A percentile compares a stretch with the other conserved stretches of the same genome.
phyloP scores from a whole-genome alignment of 2,888 invertebrate species.

The Archips crataeganus region DNA sequence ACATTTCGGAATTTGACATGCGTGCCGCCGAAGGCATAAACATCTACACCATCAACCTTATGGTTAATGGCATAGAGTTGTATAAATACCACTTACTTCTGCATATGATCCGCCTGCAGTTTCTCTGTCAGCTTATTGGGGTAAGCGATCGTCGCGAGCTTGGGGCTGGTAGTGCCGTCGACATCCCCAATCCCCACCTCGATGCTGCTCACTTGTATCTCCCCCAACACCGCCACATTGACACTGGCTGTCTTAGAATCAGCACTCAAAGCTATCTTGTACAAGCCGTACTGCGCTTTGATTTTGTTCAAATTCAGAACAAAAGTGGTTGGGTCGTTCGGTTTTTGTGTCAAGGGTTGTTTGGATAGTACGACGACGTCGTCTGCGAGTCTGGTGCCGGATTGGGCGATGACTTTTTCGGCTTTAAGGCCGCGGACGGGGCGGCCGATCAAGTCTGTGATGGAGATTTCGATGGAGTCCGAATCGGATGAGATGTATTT shows the following conservation, averaged over 20 bases:
- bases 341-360: constrained; percentile 83
- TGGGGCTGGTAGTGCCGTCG: constrained; percentile 94
- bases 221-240: constrained; percentile 90
- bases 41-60: neutral
- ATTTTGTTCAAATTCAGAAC: constrained; percentile 91
- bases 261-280: constrained; percentile 92
- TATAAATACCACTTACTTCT: constrained; percentile 85
- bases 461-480: constrained; percentile 89
- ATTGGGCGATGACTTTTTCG: constrained; percentile 90
- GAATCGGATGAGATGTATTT: constrained; percentile 91
- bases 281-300: constrained; percentile 94
- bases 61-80: too few species aligned
- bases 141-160: constrained; percentile 89
- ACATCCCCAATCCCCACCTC: constrained; percentile 96
- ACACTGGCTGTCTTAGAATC: constrained; percentile 87
- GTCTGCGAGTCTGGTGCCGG: constrained; percentile 90
- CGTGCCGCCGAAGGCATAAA: constrained; percentile 45
- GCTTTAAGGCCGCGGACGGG: constrained; percentile 87
- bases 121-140: constrained; percentile 89
- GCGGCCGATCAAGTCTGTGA: constrained; percentile 91
- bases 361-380: constrained; percentile 91
- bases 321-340: constrained; percentile 88
- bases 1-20: too few species aligned
- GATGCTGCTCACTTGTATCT: constrained; percentile 90
- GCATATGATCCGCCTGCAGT: constrained; percentile 95